Conservation (phyloP, 1,140 invertebrate genomes). For the Coenobita brevimanus region DNA sequence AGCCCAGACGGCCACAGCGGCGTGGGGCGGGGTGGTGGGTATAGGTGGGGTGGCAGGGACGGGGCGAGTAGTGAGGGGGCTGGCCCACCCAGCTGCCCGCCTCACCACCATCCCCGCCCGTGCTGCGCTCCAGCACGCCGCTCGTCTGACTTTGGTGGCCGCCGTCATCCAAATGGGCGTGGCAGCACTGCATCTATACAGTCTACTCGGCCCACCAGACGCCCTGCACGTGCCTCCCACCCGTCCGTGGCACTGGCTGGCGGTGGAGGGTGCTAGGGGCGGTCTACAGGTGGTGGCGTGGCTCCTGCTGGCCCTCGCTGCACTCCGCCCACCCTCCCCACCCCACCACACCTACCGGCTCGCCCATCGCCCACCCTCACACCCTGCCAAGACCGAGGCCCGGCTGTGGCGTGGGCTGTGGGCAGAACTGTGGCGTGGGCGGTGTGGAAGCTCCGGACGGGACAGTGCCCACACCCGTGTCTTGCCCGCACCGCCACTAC, state of each 20-base stretch:
- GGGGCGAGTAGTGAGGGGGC: slow-evolving; percentile 20
- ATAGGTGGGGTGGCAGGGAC: slow-evolving; percentile 7
- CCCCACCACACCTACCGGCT: background rate
- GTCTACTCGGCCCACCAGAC: slow-evolving; percentile 6
- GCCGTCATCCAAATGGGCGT: slow-evolving; percentile 22
- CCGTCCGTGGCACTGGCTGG: slow-evolving; percentile 47
- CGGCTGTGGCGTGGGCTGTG: background rate
- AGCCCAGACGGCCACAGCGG: slow-evolving; percentile 39
- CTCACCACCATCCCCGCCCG: background rate
- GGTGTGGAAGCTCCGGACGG: background rate
- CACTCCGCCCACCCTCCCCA: background rate
- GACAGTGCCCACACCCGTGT: slow-evolving; percentile 79
- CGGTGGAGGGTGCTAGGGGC: slow-evolving; percentile 31
- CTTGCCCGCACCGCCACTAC: slow-evolving; percentile 87
- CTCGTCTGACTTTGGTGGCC: slow-evolving; percentile 18
- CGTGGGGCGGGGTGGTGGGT: slow-evolving; percentile 45
- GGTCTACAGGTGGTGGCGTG: slow-evolving; percentile 16
- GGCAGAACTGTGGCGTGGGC: slow-evolving; percentile 7
- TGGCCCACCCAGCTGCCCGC: background rate
- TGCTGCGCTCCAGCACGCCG: background rate
- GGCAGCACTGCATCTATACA: slow-evolving; percentile 37
- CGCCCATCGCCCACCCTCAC: background rate
- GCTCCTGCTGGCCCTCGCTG: slow-evolving; percentile 23
- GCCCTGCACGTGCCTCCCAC: slow-evolving; percentile 9
- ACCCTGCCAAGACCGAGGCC: background rate